phyloP scores from a whole-genome alignment of 2,113 vertebrate genomes.

The Crocuta crocuta region DNA sequence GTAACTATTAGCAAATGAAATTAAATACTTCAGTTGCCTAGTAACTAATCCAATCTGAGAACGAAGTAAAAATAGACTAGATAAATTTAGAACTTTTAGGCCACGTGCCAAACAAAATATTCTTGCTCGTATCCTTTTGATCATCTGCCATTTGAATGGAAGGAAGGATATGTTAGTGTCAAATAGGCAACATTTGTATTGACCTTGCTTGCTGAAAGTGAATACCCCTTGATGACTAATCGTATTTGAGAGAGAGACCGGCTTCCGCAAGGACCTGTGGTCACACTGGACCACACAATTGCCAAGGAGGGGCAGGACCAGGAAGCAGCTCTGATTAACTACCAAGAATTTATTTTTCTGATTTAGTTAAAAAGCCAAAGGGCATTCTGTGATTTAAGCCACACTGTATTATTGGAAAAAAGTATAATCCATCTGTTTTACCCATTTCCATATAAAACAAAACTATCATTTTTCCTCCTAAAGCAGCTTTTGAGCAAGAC shows the following conservation, averaged over 20 bases:
- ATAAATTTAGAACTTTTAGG: conserved; percentile 89
- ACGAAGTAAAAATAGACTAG: conserved; percentile 89
- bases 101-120: conserved; percentile 87
- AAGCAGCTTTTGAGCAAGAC: conserved; percentile 56
- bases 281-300: conserved; percentile 54
- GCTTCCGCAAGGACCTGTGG: conserved; percentile 57
- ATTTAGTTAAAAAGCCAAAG: conserved; percentile 81
- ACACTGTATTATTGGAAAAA: conserved; percentile 76
- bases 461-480: conserved; percentile 41
- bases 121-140: conserved; percentile 84
- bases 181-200: conserved; percentile 44
- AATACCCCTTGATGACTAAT: conserved; percentile 66
- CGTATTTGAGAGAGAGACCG: not conserved
- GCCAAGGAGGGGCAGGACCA: conserved; percentile 53
- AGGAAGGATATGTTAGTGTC: conserved; percentile 67
- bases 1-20: conserved; percentile 87
- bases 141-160: conserved; percentile 83
- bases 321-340: conserved; percentile 72
- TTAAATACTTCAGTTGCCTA: conserved; percentile 89
- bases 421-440: conserved; percentile 76
- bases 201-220: conserved; percentile 59
- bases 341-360: conserved; percentile 71
- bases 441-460: conserved; percentile 66
- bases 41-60: conserved; percentile 89
- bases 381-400: conserved; percentile 76